Conservation (phyloP, 2,113 vertebrate genomes). For the Spea multiplicata region DNA sequence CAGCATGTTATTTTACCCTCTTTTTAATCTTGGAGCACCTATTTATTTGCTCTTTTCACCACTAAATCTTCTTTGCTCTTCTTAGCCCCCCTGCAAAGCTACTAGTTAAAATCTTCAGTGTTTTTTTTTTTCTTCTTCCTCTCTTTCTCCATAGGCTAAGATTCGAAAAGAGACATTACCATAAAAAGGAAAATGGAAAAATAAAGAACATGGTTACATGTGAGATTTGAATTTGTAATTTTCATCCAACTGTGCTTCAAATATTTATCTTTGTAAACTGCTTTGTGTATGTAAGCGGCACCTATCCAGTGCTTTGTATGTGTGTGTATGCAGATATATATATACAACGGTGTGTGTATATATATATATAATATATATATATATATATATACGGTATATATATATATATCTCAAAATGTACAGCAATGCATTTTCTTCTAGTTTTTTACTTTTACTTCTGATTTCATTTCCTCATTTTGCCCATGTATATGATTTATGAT, state of each 20-base stretch:
- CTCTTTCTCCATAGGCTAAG: conserved; percentile 72
- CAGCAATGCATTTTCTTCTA: neutral
- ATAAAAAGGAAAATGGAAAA: conserved; percentile 72
- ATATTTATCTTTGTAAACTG: conserved; percentile 9
- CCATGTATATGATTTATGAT: conserved; percentile 36
- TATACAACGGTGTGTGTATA: too few species aligned
- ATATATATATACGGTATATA: neutral
- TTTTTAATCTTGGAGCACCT: conserved; percentile 90
- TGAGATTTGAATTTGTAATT: conserved; percentile 77
- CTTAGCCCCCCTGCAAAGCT: conserved; percentile 74
- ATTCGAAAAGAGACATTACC: conserved; percentile 77
- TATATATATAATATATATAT: neutral
- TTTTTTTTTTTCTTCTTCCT: conserved; percentile 62
- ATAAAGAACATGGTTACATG: conserved; percentile 55
- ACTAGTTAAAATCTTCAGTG: conserved; percentile 78
- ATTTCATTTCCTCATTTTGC: conserved; percentile 51
- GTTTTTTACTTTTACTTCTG: neutral
- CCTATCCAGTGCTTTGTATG: too few species aligned
- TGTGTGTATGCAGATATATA: too few species aligned
- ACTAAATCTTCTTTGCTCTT: conserved; percentile 85
- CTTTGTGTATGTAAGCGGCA: too few species aligned
- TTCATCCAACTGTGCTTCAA: conserved; percentile 47
- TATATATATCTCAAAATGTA: neutral
- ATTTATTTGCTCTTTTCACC: conserved; percentile 96
- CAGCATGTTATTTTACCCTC: conserved; percentile 82